Evolutionary conservation across 2,113 vertebrate genomes (phyloP).

Genomic region (Pardalotus punctatus): DNA sequence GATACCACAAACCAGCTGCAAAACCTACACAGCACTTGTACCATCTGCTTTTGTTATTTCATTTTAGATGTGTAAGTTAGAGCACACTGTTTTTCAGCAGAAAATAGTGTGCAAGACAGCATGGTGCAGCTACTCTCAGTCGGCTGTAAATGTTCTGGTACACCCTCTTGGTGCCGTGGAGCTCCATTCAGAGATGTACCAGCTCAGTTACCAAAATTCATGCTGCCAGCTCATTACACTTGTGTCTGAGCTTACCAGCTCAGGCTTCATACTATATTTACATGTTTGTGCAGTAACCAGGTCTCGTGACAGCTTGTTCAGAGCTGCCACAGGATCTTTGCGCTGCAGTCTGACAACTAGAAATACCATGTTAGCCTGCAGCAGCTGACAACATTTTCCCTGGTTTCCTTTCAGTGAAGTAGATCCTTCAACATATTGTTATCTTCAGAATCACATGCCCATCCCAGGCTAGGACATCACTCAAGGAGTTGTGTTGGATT

Average conservation of each 20-base stretch:
- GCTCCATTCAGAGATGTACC: not conserved
- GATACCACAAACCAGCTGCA: not conserved
- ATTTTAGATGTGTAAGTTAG: not conserved
- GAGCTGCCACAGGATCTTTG: not conserved
- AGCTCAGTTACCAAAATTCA: not conserved
- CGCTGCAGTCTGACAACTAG: not conserved
- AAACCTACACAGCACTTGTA: not conserved
- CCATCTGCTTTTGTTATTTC: not conserved
- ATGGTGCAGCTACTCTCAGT: not conserved
- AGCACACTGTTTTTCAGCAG: not conserved
- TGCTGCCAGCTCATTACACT: not conserved
- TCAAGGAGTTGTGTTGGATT: not conserved
- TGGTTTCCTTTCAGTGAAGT: not conserved
- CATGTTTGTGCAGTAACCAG: not conserved
- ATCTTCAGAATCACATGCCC: not conserved
- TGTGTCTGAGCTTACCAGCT: not conserved
- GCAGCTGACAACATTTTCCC: not conserved
- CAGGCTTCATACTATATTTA: not conserved
- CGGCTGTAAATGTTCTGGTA: not conserved
- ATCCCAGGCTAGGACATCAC: not conserved
- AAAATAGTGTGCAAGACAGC: not conserved
- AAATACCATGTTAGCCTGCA: not conserved
- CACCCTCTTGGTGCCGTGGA: not conserved
- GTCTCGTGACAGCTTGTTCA: not conserved
- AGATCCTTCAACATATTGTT: not conserved